phyloP scores from a whole-genome alignment of 2,888 invertebrate genomes.

The Cephus pygmeus region DNA sequence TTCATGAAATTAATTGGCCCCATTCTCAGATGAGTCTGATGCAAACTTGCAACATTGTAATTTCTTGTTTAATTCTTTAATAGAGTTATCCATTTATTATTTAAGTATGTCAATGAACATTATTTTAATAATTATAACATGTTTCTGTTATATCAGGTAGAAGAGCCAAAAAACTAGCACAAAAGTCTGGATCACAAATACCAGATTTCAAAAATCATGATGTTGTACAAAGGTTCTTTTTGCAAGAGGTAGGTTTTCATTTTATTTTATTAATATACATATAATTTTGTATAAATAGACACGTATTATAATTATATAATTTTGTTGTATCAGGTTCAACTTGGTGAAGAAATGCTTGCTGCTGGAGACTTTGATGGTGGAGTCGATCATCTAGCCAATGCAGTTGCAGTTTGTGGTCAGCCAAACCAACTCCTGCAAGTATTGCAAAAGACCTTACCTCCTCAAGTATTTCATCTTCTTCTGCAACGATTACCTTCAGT shows the following conservation, averaged over 20 bases:
- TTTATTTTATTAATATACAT: neutral
- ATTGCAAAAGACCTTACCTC: slow-evolving; percentile 94
- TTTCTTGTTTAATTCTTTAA: neutral
- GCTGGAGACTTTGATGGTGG: slow-evolving; percentile 90
- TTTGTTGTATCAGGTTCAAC: slow-evolving; percentile 77
- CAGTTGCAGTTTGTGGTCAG: slow-evolving; percentile 97
- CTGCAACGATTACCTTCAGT: slow-evolving; percentile 83
- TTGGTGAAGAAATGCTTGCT: slow-evolving; percentile 91
- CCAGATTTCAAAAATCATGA: slow-evolving; percentile 93
- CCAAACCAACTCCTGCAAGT: slow-evolving; percentile 89
- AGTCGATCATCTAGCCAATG: slow-evolving; percentile 95
- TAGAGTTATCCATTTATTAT: neutral
- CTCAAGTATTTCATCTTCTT: slow-evolving; percentile 91
- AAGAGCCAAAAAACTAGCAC: slow-evolving; percentile 71
- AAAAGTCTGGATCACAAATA: slow-evolving; percentile 65
- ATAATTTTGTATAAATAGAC: neutral
- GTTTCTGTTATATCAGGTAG: slow-evolving; percentile 67
- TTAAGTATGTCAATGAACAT: neutral
- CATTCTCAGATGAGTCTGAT: neutral
- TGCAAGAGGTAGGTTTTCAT: slow-evolving; percentile 69
- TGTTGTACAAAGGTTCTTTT: slow-evolving; percentile 91
- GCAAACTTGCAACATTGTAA: neutral
- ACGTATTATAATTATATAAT: neutral
- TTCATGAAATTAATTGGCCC: neutral
- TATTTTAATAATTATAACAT: neutral